Conservation (phyloP, 1,140 invertebrate genomes). For the Drosophila varians region DNA sequence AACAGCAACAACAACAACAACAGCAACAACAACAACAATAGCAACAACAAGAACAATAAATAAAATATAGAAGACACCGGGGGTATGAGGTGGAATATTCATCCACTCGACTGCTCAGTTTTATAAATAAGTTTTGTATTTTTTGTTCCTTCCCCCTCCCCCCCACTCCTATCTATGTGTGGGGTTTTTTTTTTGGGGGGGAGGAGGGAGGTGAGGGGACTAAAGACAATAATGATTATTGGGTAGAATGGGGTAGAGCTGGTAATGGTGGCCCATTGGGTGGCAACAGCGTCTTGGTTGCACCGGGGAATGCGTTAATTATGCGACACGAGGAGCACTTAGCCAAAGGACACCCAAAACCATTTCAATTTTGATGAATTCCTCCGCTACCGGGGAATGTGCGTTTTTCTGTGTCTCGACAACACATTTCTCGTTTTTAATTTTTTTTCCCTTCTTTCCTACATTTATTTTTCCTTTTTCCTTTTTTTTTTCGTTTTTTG, state of each 20-base stretch:
- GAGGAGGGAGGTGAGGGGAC: constrained; percentile 29
- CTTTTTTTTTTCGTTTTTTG: background rate
- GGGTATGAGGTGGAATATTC: constrained; percentile 41
- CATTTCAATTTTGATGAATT: constrained; percentile 66
- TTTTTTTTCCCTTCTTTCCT: background rate
- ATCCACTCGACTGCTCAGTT: constrained; percentile 75
- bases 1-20: background rate
- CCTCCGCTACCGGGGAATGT: constrained; percentile 14
- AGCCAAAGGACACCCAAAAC: constrained; percentile 42
- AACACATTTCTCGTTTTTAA: background rate
- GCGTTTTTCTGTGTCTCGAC: background rate
- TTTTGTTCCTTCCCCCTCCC: constrained; percentile 33
- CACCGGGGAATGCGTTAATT: constrained; percentile 64
- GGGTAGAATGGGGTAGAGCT: background rate
- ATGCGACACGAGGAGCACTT: constrained; percentile 60
- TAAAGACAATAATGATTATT: constrained; percentile 21
- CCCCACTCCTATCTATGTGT: background rate
- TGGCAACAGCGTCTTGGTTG: constrained; percentile 28
- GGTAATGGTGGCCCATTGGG: too few species aligned
- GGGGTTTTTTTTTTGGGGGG: constrained; percentile 4
- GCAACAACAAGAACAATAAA: background rate
- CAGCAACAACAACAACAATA: background rate
- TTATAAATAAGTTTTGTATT: constrained; percentile 69
- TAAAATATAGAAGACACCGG: constrained; percentile 17
- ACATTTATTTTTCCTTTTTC: constrained; percentile 1